phyloP scores from a whole-genome alignment of 2,888 invertebrate species.

The Brachynemurus nebulosus region DNA sequence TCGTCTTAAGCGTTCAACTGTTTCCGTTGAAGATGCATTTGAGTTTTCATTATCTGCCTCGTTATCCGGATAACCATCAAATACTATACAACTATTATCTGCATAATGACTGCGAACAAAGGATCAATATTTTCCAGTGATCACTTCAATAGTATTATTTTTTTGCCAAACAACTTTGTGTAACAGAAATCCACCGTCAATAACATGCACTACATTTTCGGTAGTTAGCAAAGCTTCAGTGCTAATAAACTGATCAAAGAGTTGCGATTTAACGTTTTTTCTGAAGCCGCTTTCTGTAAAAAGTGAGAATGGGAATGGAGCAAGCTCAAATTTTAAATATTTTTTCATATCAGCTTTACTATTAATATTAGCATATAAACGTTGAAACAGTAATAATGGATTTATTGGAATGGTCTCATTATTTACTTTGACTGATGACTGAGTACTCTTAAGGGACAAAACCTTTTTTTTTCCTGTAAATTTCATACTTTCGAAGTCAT shows the following conservation, averaged over 20 bases:
- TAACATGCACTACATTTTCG: conserved; percentile 14
- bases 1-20: conserved; percentile 14
- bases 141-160: conserved; percentile 17
- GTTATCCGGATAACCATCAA: conserved; percentile 19
- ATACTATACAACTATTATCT: conserved; percentile 17
- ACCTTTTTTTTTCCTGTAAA: conserved; percentile 23
- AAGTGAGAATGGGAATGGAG: conserved; percentile 21
- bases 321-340: background rate
- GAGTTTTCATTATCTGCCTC: conserved; percentile 13
- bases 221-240: too few relatives aligned
- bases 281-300: conserved; percentile 20
- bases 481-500: conserved; percentile 21
- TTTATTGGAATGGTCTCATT: conserved; percentile 18
- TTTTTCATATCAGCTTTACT: background rate
- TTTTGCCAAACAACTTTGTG: conserved; percentile 19
- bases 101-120: too few relatives aligned
- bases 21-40: conserved; percentile 19
- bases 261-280: conserved; percentile 17
- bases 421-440: conserved; percentile 21
- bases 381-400: conserved; percentile 20
- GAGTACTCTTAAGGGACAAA: conserved; percentile 20
- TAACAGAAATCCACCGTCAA: conserved; percentile 22
- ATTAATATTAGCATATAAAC: conserved; percentile 11
- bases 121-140: conserved; percentile 14
- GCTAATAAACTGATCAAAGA: conserved; percentile 15